phyloP scores from a whole-genome alignment of 64 coral and sea anemone genomes.

The Trachythela sp. region DNA sequence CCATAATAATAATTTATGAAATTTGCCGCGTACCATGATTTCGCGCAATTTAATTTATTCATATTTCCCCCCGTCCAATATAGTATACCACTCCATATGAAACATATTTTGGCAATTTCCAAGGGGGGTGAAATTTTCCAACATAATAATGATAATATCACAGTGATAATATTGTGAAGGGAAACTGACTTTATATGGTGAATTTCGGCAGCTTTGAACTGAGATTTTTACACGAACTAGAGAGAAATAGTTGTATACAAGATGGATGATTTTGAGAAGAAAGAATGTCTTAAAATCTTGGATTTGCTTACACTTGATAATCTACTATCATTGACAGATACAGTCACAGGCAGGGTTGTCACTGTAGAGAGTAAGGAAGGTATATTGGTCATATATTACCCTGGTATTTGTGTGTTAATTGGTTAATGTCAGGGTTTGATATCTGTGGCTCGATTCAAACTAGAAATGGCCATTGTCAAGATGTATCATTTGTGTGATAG shows the following conservation, averaged over 20 bases:
- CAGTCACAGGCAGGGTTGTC: slow-evolving; percentile 66
- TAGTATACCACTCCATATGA: background rate
- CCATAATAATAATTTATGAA: too few species aligned
- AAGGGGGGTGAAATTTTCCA: background rate
- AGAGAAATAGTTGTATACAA: slow-evolving; percentile 35
- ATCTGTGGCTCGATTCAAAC: too few species aligned
- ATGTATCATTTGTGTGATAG: too few species aligned
- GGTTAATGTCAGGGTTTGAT: too few species aligned
- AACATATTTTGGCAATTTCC: background rate
- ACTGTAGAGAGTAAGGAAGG: slow-evolving; percentile 67
- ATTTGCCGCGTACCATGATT: background rate
- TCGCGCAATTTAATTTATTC: background rate
- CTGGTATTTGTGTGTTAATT: too few species aligned
- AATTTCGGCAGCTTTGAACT: background rate
- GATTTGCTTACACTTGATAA: slow-evolving; percentile 54
- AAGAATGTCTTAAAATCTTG: slow-evolving; percentile 50
- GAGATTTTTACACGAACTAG: too few species aligned
- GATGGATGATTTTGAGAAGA: slow-evolving; percentile 73
- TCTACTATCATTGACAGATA: slow-evolving; percentile 74
- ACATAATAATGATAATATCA: too few species aligned
- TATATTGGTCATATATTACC: slow-evolving; percentile 21
- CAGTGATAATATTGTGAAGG: too few species aligned
- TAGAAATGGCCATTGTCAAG: too few species aligned
- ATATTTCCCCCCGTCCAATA: background rate
- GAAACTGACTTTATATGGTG: background rate